These are phyloP conservation scores for Colletes collaris DNA, from an alignment of 2,888 invertebrate species.

Conservation along the genomic window DNA sequence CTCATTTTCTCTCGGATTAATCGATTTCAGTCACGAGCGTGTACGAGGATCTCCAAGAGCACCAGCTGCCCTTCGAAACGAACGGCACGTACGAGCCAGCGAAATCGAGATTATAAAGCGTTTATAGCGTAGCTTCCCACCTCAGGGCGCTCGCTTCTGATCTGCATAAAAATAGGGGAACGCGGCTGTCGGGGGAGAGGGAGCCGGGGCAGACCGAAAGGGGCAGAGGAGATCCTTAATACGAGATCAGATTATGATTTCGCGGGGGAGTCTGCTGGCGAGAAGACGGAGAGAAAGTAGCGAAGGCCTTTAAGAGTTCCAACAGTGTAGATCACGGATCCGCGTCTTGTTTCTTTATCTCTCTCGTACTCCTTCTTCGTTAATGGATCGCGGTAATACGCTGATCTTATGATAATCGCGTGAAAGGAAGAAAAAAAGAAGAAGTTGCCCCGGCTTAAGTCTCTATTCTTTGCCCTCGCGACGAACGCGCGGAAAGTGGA, in stretches of 20 bases:
- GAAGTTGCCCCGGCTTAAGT: conserved; percentile 18
- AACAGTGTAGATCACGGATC: conserved; percentile 63
- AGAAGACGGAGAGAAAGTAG: conserved; percentile 58
- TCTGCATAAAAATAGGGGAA: conserved; percentile 81
- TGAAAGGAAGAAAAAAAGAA: conserved; percentile 10
- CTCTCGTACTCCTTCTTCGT: conserved; percentile 27
- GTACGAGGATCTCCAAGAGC: conserved; percentile 55
- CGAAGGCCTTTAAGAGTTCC: conserved; percentile 69
- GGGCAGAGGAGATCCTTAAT: conserved; percentile 77
- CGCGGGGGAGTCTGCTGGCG: conserved; percentile 75
- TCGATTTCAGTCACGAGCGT: conserved; percentile 68
- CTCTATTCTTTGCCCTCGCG: conserved; percentile 3
- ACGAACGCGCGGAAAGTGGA: conserved; percentile 7
- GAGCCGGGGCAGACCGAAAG: conserved; percentile 29
- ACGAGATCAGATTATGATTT: conserved; percentile 81
- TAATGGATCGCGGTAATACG: conserved; percentile 64
- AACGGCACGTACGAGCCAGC: conserved; percentile 70
- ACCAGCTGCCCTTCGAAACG: conserved; percentile 77
- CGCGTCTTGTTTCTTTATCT: conserved; percentile 56
- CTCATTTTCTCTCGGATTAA: conserved; percentile 64
- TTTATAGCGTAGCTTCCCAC: conserved; percentile 80
- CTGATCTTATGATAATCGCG: conserved; percentile 56
- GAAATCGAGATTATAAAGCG: conserved; percentile 80
- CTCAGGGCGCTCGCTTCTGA: conserved; percentile 80
- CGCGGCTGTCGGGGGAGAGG: conserved; percentile 22